phyloP scores from a whole-genome alignment of 2,113 vertebrate genomes.

The Ammodytes dubius region DNA sequence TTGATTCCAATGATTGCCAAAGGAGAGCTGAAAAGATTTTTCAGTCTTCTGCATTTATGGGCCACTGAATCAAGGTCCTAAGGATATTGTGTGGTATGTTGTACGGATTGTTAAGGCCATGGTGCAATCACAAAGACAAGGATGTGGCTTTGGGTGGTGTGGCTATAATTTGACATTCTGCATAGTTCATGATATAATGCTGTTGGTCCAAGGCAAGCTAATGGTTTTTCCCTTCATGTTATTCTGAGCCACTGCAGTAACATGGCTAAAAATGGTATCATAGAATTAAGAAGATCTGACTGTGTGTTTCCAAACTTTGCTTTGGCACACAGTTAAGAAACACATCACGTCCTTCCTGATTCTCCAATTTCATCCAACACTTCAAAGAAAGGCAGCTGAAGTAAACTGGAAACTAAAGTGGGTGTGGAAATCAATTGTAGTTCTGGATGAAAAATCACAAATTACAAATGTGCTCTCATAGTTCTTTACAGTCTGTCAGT shows the following conservation, averaged over 20 bases:
- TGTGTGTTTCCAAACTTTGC: no score
- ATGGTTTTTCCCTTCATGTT: no score
- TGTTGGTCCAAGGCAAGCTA: no score
- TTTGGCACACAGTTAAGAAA: no score
- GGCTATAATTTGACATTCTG: no score
- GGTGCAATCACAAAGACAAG: neutral
- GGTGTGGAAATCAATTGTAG: neutral
- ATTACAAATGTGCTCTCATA: neutral
- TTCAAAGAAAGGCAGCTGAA: neutral
- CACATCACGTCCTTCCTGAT: no score
- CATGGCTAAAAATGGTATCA: no score
- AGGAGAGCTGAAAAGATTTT: neutral
- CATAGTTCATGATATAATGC: no score
- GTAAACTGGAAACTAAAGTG: neutral
- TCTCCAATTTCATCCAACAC: neutral
- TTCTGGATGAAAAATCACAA: conserved; percentile 13
- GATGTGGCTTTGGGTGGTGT: neutral
- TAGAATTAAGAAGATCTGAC: no score
- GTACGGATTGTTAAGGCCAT: neutral
- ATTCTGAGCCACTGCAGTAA: no score
- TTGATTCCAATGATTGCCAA: neutral
- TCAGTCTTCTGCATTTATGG: neutral
- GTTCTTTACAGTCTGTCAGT: neutral
- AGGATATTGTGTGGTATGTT: neutral
- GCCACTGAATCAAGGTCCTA: neutral